These are phyloP conservation scores for Altica lythri DNA, from an alignment of 2,888 invertebrate genomes.

Conservation along the genomic window DNA sequence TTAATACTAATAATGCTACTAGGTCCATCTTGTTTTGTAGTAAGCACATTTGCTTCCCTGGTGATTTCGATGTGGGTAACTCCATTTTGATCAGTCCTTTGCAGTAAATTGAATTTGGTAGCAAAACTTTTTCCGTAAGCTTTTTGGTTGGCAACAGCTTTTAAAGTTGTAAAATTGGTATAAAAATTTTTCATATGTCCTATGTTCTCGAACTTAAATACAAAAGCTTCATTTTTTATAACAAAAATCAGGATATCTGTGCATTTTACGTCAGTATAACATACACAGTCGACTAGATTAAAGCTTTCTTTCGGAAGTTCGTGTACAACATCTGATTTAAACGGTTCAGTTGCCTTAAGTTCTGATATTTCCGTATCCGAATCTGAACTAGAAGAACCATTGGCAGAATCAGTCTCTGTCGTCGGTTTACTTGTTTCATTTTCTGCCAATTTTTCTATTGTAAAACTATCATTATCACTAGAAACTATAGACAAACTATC, in stretches of 20 bases:
- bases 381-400: conserved; percentile 54
- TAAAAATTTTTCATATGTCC: conserved; percentile 50
- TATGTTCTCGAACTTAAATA: conserved; percentile 53
- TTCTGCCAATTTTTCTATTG: conserved; percentile 34
- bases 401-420: conserved; percentile 56
- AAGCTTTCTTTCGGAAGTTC: conserved; percentile 45
- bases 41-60: conserved; percentile 31
- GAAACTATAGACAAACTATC: conserved; percentile 56
- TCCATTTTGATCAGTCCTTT: conserved; percentile 59
- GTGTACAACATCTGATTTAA: conserved; percentile 6
- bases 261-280: conserved; percentile 55
- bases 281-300: conserved; percentile 56
- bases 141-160: conserved; percentile 55
- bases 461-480: conserved; percentile 53
- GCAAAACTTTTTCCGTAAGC: conserved; percentile 46
- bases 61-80: conserved; percentile 60
- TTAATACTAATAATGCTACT: conserved; percentile 55
- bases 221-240: conserved; percentile 52
- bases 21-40: conserved; percentile 28
- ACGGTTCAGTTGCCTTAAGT: conserved; percentile 10
- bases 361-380: conserved; percentile 49
- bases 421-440: conserved; percentile 41
- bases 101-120: conserved; percentile 56
- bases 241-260: conserved; percentile 56
- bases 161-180: conserved; percentile 54